Evolutionary conservation across 2,888 invertebrate genomes (phyloP).

Genomic region (Cyclophora albipunctata): DNA sequence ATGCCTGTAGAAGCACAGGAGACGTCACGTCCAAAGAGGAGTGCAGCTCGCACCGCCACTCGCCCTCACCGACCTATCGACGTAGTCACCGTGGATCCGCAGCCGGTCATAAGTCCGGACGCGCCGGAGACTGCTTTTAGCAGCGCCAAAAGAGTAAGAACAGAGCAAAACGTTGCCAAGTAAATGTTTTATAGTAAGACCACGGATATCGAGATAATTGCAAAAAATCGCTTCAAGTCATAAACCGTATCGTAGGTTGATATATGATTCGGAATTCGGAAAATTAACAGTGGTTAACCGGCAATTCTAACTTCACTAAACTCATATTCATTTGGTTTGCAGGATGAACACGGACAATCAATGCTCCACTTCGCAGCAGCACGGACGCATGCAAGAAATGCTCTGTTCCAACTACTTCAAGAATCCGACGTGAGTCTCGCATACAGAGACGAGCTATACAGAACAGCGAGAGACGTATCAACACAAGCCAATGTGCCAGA

Average conservation of each 20-base stretch:
- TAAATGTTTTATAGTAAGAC: too few relatives aligned
- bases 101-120: slow-evolving; percentile 53
- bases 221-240: too few relatives aligned
- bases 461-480: slow-evolving; percentile 91
- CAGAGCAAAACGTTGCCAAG: too few relatives aligned
- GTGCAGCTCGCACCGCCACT: slow-evolving; percentile 45
- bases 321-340: slow-evolving; percentile 9
- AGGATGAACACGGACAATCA: slow-evolving; percentile 94
- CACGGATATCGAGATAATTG: too few relatives aligned
- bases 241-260: too few relatives aligned
- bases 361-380: slow-evolving; percentile 92
- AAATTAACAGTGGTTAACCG: too few relatives aligned
- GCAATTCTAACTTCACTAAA: too few relatives aligned
- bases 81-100: slow-evolving; percentile 75
- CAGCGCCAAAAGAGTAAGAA: slow-evolving; percentile 76
- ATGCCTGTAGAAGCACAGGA: slow-evolving; percentile 17
- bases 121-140: slow-evolving; percentile 77
- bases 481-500: slow-evolving; percentile 84
- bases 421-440: slow-evolving; percentile 88
- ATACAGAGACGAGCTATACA: slow-evolving; percentile 88
- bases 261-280: too few relatives aligned
- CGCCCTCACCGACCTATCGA: slow-evolving; percentile 66
- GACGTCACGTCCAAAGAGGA: slow-evolving; percentile 21
- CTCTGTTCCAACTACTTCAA: slow-evolving; percentile 85
- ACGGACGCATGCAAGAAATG: slow-evolving; percentile 86